Evolutionary conservation across 2,888 invertebrate species (phyloP), one percentile per base, ranked within the genome.

Genomic region (Dasypolia templi): DNA sequence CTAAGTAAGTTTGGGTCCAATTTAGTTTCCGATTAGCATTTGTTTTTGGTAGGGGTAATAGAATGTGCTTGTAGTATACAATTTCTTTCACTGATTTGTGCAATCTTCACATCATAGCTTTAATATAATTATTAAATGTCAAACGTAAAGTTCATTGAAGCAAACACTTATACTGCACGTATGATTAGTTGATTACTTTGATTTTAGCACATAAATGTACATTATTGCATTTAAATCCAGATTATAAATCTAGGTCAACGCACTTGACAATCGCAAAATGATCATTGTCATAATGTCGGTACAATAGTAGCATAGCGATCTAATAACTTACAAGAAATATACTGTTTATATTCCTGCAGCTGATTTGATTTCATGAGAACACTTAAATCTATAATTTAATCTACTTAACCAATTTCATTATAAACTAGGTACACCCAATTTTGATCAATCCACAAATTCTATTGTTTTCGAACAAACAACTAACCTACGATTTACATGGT

Each of bases 1-100:
- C 89, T 89, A 90, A 89, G 88, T 89, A 89, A 91, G 87, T 87
- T 82, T 71, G 65, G 79, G 69, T 70, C 81, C 88, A 88, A 89
- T 87, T 87, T 86, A 79, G 80, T 85, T 82, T 63, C 2, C 51
- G 74, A 73, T 83, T 83, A 83, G 76, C 65, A 75, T 81, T 87
- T 83, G 66, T 72, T 77, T 85, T 80, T 80, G 63, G 58, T 71
- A 39, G 32, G 42, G 22, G 46, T 68, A 79, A 76, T 79, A 74
- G 71, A 75, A 72, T 78, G 71, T 61, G 67, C 55, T 64, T 55
- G 22, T 58, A 39, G 46, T 61, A n/a, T n/a, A 14, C 9, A 9
- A 3, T 14, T 26, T 42, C 9, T 78, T 70, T 14, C 1, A 14
- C 70, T 9, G 17, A 53, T 49, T 32, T 39, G 11, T 46, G 7